Conservation (phyloP, 2,113 vertebrate genomes). For the Galeopterus variegatus region DNA sequence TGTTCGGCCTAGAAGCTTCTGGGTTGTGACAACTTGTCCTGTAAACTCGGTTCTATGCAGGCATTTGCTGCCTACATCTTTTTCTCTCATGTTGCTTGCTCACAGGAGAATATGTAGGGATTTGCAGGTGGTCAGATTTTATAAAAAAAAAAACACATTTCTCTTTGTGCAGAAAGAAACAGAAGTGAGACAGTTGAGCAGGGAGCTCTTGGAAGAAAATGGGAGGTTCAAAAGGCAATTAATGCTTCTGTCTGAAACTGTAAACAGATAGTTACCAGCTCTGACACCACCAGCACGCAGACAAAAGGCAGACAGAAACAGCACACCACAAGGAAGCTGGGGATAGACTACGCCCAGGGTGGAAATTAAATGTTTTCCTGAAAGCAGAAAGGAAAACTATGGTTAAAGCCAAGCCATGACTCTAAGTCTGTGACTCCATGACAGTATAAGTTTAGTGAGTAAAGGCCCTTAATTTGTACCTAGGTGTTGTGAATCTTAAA, state of each 20-base stretch:
- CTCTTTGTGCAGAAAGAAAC: conserved; percentile 59
- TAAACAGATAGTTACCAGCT: conserved; percentile 79
- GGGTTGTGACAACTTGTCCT: not conserved
- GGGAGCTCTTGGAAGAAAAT: conserved; percentile 59
- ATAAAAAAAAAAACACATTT: not conserved
- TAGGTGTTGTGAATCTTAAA: conserved; percentile 67
- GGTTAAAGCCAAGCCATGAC: conserved; percentile 68
- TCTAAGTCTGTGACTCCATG: conserved; percentile 55
- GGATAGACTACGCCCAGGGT: conserved; percentile 71
- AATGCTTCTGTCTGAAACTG: conserved; percentile 72
- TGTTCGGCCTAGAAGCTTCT: conserved; percentile 21
- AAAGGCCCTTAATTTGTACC: conserved; percentile 78
- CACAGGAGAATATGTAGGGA: not conserved
- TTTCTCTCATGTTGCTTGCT: not conserved
- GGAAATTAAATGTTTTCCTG: conserved; percentile 80
- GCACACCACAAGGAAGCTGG: conserved; percentile 68
- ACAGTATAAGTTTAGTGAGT: conserved; percentile 14
- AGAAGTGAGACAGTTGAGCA: not conserved
- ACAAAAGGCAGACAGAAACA: conserved; percentile 79
- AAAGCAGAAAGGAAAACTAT: conserved; percentile 71
- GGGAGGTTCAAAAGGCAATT: conserved; percentile 74
- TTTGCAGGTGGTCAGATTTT: conserved; percentile 65
- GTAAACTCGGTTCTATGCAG: not conserved
- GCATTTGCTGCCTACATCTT: not conserved
- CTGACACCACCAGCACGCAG: conserved; percentile 65